Evolutionary conservation across 2,113 vertebrate species (phyloP).

Genomic region (Orientallactaga bullata): DNA sequence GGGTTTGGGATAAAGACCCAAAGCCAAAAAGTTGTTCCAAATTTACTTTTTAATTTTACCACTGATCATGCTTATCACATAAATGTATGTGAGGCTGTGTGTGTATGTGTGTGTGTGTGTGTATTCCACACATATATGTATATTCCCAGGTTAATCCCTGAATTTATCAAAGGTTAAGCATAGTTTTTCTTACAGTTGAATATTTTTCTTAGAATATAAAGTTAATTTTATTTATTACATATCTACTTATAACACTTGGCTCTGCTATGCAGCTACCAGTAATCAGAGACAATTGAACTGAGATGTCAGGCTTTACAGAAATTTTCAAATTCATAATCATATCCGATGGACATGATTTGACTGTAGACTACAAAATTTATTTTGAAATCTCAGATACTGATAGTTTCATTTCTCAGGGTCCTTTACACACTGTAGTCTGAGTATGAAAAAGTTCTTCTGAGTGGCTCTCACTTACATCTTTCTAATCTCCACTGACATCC

Average conservation of each 20-base stretch:
- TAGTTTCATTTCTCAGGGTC: not conserved
- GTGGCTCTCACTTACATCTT: not conserved
- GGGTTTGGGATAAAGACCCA: slow-evolving; percentile 17
- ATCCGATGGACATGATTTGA: not conserved
- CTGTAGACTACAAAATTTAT: not conserved
- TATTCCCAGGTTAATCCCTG: not conserved
- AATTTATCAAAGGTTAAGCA: not conserved
- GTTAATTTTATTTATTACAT: slow-evolving; percentile 23
- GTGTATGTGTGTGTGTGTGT: not conserved
- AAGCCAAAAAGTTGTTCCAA: slow-evolving; percentile 17
- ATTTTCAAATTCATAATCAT: not conserved
- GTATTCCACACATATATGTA: not conserved
- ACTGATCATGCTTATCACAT: not conserved
- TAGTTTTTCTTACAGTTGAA: not conserved
- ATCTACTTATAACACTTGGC: not conserved
- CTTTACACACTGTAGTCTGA: not conserved
- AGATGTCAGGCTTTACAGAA: not conserved
- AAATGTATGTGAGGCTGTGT: not conserved
- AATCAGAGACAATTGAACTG: not conserved
- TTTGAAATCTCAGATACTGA: not conserved
- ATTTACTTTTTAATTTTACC: not conserved
- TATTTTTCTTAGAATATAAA: not conserved
- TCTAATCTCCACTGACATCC: no score
- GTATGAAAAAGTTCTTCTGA: not conserved
- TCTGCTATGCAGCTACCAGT: not conserved